Conservation (phyloP, 2,797 vertebrate species). For the Notamacropus eugenii region DNA sequence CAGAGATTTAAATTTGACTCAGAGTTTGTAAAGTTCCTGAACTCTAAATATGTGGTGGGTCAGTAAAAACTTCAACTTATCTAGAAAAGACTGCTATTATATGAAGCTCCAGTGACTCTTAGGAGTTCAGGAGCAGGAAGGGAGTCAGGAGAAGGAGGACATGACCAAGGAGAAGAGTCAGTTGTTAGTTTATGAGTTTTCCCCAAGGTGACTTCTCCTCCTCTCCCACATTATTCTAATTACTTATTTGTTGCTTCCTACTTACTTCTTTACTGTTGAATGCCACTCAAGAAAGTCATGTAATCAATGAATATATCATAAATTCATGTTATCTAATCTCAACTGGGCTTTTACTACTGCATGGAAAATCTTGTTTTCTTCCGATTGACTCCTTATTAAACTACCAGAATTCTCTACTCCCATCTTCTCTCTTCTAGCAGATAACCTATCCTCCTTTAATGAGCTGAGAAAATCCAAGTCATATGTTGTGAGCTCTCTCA, state of each 20-base stretch:
- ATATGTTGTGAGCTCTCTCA: neutral
- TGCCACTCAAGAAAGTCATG: neutral
- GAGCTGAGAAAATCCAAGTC: neutral
- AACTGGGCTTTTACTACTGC: neutral
- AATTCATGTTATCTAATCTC: neutral
- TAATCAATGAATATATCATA: neutral
- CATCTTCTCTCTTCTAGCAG: neutral
- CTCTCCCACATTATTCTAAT: neutral
- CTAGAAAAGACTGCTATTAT: neutral
- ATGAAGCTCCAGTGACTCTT: neutral
- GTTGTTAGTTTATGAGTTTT: neutral
- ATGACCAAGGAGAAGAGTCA: neutral
- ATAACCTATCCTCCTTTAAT: neutral
- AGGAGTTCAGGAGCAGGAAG: neutral
- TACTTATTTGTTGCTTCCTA: neutral
- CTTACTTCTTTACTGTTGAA: neutral
- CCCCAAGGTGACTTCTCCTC: neutral
- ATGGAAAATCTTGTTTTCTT: neutral
- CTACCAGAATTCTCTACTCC: neutral
- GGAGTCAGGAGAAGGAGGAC: neutral
- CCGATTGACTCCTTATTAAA: neutral
- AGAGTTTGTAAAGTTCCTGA: slow-evolving; percentile 4
- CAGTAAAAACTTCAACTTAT: neutral
- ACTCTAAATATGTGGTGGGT: neutral
- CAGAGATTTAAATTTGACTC: slow-evolving; percentile 35